Conservation (phyloP, 2,888 invertebrate species). For the Gari tellinella region DNA sequence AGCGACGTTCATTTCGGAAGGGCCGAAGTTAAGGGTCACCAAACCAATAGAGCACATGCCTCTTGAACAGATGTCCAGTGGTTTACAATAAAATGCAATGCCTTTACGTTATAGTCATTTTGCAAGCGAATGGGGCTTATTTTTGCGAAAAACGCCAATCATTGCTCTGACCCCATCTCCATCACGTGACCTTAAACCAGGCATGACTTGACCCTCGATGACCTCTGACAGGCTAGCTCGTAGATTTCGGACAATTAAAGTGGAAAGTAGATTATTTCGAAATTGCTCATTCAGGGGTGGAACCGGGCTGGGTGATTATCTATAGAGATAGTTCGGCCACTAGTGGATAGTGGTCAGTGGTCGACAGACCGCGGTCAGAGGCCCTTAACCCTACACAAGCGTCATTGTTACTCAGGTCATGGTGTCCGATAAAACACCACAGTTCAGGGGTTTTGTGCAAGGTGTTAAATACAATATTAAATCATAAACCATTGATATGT, state of each 20-base stretch:
- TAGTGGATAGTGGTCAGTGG: constrained; percentile 31
- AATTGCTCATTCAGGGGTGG: constrained; percentile 54
- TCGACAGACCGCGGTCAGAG: constrained; percentile 11
- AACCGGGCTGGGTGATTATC: constrained; percentile 39
- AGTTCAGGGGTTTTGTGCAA: too few relatives aligned
- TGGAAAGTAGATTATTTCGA: constrained; percentile 58
- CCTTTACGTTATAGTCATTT: constrained; percentile 39
- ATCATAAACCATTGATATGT: too few relatives aligned
- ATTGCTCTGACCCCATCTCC: constrained; percentile 49
- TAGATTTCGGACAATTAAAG: constrained; percentile 62
- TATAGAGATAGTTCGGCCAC: constrained; percentile 29
- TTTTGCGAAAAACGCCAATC: constrained; percentile 55
- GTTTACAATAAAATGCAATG: constrained; percentile 42
- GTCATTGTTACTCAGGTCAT: too few relatives aligned
- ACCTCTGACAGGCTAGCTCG: constrained; percentile 47
- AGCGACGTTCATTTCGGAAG: too few relatives aligned
- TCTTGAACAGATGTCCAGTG: constrained; percentile 48
- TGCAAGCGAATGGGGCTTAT: constrained; percentile 38
- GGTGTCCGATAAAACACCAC: too few relatives aligned
- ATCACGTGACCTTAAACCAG: constrained; percentile 55
- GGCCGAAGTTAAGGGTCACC: too few relatives aligned
- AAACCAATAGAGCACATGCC: neutral
- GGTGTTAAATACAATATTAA: too few relatives aligned
- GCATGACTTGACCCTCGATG: constrained; percentile 54
- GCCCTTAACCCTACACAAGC: neutral